A percentile compares a stretch with the other conserved stretches of the same genome.
These are phyloP conservation scores for Rhinichthys osculus DNA, from an alignment of 2,797 vertebrate species.

Conservation along the genomic window DNA sequence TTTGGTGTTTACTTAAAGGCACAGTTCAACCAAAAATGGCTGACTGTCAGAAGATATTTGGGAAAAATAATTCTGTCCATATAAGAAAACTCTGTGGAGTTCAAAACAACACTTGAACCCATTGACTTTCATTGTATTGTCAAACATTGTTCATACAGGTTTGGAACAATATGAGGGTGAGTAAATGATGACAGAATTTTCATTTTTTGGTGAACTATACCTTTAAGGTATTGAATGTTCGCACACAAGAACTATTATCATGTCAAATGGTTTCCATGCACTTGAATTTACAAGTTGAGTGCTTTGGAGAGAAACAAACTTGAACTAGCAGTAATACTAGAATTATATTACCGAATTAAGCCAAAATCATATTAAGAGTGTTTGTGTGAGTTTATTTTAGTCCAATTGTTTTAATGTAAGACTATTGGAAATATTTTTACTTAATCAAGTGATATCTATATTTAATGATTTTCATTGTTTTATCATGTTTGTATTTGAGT, in stretches of 20 bases:
- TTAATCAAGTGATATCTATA: conserved; percentile 56
- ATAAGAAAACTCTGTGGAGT: background rate
- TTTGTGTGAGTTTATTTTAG: conserved; percentile 58
- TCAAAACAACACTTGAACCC: background rate
- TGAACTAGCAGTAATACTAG: conserved; percentile 21
- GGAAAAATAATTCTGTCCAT: background rate
- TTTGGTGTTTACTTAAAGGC: background rate
- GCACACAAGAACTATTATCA: background rate
- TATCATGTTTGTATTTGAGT: conserved; percentile 48
- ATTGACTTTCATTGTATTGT: background rate
- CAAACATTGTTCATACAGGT: background rate
- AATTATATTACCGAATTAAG: background rate
- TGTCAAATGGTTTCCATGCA: background rate
- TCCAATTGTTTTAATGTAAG: conserved; percentile 38
- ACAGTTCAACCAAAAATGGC: background rate
- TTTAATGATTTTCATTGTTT: conserved; percentile 58
- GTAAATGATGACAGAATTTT: background rate
- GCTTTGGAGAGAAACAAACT: conserved; percentile 5
- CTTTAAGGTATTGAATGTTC: conserved; percentile 1
- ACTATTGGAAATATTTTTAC: conserved; percentile 66
- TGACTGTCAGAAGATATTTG: background rate
- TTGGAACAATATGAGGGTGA: background rate
- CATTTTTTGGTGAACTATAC: background rate
- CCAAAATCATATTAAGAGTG: conserved; percentile 43
- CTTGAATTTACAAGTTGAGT: background rate